phyloP scores from a whole-genome alignment of 2,113 vertebrate species.

The Verasper variegatus region DNA sequence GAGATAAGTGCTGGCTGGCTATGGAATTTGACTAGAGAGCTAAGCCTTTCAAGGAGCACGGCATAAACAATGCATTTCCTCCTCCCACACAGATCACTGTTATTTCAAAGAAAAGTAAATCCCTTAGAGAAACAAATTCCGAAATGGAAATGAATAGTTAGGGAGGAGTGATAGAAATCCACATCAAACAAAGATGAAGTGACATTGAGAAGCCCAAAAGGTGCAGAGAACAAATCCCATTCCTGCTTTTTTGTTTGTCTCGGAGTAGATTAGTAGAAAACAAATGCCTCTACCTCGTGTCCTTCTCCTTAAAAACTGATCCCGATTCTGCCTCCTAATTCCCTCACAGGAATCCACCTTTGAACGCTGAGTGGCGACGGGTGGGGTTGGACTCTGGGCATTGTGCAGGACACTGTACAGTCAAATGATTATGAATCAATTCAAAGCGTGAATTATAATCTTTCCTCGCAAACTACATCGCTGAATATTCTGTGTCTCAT shows the following conservation, averaged over 20 bases:
- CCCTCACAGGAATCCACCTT: constrained; percentile 33
- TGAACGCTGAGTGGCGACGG: constrained; percentile 29
- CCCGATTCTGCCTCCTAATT: constrained; percentile 27
- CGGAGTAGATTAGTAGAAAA: constrained; percentile 37
- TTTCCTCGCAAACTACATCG: constrained; percentile 54
- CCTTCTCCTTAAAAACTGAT: constrained; percentile 31
- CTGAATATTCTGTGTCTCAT: constrained; percentile 64
- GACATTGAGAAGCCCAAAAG: constrained; percentile 17
- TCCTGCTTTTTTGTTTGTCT: constrained; percentile 9
- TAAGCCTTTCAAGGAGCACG: constrained; percentile 63
- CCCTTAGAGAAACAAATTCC: constrained; percentile 34
- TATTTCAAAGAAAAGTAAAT: constrained; percentile 64
- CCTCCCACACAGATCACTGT: constrained; percentile 55
- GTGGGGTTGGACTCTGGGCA: constrained; percentile 34
- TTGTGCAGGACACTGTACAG: constrained; percentile 42
- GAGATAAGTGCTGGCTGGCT: constrained; percentile 61
- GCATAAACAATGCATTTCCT: constrained; percentile 61
- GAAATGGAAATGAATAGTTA: constrained; percentile 40
- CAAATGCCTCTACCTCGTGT: constrained; percentile 15
- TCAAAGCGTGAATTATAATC: constrained; percentile 65
- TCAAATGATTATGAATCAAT: constrained; percentile 72
- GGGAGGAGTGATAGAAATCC: constrained; percentile 30
- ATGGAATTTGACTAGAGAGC: constrained; percentile 69
- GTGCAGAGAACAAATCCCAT: constrained; percentile 8
- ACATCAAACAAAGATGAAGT: constrained; percentile 38